These are phyloP conservation scores for Pangasius macronema DNA, from an alignment of 2,797 vertebrate genomes.

Conservation along the genomic window DNA sequence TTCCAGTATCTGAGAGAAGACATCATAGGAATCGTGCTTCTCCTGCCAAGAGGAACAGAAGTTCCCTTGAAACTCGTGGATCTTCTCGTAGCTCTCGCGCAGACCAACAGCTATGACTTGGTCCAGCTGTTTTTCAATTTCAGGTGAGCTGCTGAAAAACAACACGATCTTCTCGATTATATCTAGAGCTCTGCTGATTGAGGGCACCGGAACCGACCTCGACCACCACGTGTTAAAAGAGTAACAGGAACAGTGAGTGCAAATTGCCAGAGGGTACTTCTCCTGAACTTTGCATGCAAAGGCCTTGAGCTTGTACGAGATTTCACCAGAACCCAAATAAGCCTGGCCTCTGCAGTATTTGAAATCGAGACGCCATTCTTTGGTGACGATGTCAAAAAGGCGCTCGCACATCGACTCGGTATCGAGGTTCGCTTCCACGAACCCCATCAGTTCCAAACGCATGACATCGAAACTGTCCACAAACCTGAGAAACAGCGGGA, in stretches of 20 bases:
- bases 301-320: conserved; percentile 80
- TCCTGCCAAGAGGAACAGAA: conserved; percentile 78
- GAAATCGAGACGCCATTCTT: conserved; percentile 76
- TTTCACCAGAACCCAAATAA: conserved; percentile 79
- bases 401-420: conserved; percentile 73
- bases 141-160: conserved; percentile 72
- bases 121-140: conserved; percentile 77
- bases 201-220: conserved; percentile 76
- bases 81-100: conserved; percentile 79
- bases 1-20: conserved; percentile 81
- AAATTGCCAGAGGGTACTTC: conserved; percentile 79
- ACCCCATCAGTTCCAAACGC: conserved; percentile 79
- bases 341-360: conserved; percentile 81
- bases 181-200: conserved; percentile 76
- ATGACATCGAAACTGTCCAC: conserved; percentile 83
- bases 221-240: conserved; percentile 85
- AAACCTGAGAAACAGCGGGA: conserved; percentile 79
- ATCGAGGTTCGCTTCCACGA: conserved; percentile 73
- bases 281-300: conserved; percentile 83
- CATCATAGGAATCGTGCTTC: conserved; percentile 80
- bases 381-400: conserved; percentile 71
- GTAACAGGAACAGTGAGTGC: conserved; percentile 80
- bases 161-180: conserved; percentile 76
- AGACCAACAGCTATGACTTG: conserved; percentile 76
- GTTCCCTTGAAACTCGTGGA: conserved; percentile 77